These are phyloP conservation scores for Danaus chrysippus DNA, from an alignment of 2,888 invertebrate species.

Conservation along the genomic window DNA sequence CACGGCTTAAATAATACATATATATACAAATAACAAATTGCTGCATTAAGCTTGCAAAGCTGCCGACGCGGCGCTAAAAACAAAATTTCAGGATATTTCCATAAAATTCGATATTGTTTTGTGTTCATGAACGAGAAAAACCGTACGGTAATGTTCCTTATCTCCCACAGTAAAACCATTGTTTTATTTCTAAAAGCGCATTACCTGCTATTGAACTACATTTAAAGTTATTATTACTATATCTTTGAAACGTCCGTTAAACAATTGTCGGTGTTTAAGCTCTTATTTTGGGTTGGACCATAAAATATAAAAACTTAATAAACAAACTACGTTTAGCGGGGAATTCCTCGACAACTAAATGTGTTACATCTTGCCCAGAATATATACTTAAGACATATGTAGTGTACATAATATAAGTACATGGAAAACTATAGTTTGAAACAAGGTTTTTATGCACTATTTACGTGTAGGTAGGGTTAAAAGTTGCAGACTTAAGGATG, in stretches of 20 bases:
- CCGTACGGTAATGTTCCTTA: neutral
- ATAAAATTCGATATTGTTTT: neutral
- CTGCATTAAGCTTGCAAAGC: neutral
- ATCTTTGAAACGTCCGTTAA: slow-evolving; percentile 1
- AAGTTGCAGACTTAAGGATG: too few relatives aligned
- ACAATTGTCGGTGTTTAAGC: neutral
- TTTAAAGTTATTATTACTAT: neutral
- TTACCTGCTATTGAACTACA: slow-evolving; percentile 3
- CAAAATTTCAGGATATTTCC: neutral
- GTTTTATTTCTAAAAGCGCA: neutral
- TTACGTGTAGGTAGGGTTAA: too few relatives aligned
- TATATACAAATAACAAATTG: too few relatives aligned
- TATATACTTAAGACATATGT: too few relatives aligned
- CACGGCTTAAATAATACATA: neutral
- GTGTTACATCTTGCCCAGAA: too few relatives aligned
- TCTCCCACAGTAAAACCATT: neutral
- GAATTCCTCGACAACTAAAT: too few relatives aligned
- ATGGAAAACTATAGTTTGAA: too few relatives aligned
- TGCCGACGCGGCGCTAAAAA: neutral
- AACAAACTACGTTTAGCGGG: neutral
- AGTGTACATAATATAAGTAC: too few relatives aligned
- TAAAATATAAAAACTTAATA: neutral
- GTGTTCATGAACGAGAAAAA: neutral
- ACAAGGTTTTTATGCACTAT: too few relatives aligned
- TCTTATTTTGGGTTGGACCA: neutral